Percentiles rank a stretch among this genome's conserved stretches.
Conservation (phyloP, 2,113 vertebrate genomes). For the Leptobrachium leishanense region DNA sequence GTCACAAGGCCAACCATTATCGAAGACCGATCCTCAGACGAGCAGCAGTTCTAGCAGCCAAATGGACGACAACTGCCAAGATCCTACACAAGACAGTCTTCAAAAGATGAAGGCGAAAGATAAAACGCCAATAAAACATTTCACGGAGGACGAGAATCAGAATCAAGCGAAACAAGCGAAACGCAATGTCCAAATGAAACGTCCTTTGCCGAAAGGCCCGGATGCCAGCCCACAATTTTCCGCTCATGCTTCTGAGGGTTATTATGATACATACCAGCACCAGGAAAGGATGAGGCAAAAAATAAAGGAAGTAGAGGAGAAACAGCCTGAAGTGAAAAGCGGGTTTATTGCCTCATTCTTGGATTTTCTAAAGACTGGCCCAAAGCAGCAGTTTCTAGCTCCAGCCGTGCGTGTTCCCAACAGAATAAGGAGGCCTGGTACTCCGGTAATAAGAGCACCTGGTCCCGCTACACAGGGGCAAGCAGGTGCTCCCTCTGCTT, state of each 20-base stretch:
- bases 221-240: slow-evolving; percentile 76
- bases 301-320: slow-evolving; percentile 96
- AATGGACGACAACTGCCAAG: slow-evolving; percentile 74
- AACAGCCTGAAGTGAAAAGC: slow-evolving; percentile 95
- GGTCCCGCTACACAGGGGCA: slow-evolving; percentile 72
- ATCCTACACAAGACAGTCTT: slow-evolving; percentile 70
- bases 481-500: slow-evolving; percentile 58
- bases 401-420: slow-evolving; percentile 83
- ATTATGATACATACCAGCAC: slow-evolving; percentile 86
- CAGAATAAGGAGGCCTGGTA: slow-evolving; percentile 78
- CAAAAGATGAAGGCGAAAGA: slow-evolving; percentile 82
- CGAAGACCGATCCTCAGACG: slow-evolving; percentile 57
- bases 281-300: slow-evolving; percentile 96
- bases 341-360: slow-evolving; percentile 97
- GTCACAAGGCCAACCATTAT: slow-evolving; percentile 58
- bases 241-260: slow-evolving; percentile 69
- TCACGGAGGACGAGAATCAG: slow-evolving; percentile 72
- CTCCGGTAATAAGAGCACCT: slow-evolving; percentile 69
- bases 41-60: slow-evolving; percentile 65
- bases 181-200: slow-evolving; percentile 77
- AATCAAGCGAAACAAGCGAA: slow-evolving; percentile 73
- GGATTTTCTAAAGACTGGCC: slow-evolving; percentile 95
- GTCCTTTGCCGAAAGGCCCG: slow-evolving; percentile 79
- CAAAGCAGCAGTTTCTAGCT: slow-evolving; percentile 90
- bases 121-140: slow-evolving; percentile 75